Evolutionary conservation across 2,888 invertebrate genomes (phyloP).

Genomic region (Escarpia spicata): DNA sequence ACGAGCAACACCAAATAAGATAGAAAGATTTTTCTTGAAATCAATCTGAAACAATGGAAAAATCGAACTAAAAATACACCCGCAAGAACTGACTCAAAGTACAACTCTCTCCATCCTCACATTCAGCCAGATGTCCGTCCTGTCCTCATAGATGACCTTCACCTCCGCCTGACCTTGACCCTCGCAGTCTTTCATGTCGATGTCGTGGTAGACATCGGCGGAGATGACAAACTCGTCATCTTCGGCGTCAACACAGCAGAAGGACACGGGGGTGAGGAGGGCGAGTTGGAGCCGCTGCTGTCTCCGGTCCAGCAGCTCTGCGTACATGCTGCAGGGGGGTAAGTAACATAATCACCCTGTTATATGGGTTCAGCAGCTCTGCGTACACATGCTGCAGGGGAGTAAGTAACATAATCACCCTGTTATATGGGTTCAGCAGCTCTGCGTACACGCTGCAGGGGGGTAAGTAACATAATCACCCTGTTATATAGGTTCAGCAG

Average conservation of each 20-base stretch:
- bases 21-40: too few relatives aligned
- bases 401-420: neutral
- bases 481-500: too few relatives aligned
- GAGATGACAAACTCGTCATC: slow-evolving; percentile 40
- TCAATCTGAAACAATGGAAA: too few relatives aligned
- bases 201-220: slow-evolving; percentile 31
- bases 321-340: slow-evolving; percentile 81
- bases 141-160: slow-evolving; percentile 69
- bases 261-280: slow-evolving; percentile 83
- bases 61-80: too few relatives aligned
- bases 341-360: too few relatives aligned
- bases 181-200: slow-evolving; percentile 33
- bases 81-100: too few relatives aligned
- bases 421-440: too few relatives aligned
- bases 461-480: too few relatives aligned
- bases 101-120: slow-evolving; percentile 65
- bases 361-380: neutral
- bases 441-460: too few relatives aligned
- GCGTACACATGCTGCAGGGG: neutral
- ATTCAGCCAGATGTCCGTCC: slow-evolving; percentile 89
- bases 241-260: slow-evolving; percentile 60
- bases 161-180: slow-evolving; percentile 22
- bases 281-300: slow-evolving; percentile 87
- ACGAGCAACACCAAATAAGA: too few relatives aligned
- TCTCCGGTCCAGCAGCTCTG: slow-evolving; percentile 86